A percentile compares a stretch with the other conserved stretches of the same genome.
Conservation (phyloP, 2,113 vertebrate genomes). For the Oreochromis niloticus region DNA sequence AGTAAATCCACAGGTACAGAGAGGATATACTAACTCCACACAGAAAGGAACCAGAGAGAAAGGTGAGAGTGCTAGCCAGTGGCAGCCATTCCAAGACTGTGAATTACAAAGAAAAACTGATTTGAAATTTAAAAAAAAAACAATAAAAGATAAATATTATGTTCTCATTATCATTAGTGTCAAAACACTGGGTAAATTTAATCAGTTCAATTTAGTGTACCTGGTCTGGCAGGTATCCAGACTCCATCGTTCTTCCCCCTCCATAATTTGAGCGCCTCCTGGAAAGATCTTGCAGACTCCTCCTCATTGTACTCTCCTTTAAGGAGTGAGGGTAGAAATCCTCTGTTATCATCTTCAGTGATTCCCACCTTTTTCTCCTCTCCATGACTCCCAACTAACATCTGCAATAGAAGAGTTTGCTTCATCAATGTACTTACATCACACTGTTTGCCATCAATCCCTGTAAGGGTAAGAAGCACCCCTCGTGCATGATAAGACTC, state of each 20-base stretch:
- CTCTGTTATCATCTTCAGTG: background rate
- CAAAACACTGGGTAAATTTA: background rate
- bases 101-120: background rate
- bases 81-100: background rate
- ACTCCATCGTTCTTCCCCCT: slow-evolving; percentile 59
- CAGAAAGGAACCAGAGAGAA: background rate
- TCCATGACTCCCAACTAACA: slow-evolving; percentile 52
- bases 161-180: background rate
- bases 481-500: background rate
- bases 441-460: too few species aligned
- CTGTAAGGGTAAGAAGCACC: background rate
- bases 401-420: slow-evolving; percentile 30
- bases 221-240: slow-evolving; percentile 50
- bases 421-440: background rate
- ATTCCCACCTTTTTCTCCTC: background rate
- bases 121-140: background rate
- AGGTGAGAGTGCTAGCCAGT: background rate
- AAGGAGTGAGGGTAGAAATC: slow-evolving; percentile 43
- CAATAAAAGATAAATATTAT: background rate
- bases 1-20: background rate
- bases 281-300: slow-evolving; percentile 76
- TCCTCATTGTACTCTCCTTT: slow-evolving; percentile 74
- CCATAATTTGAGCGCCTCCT: slow-evolving; percentile 78
- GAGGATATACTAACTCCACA: background rate
- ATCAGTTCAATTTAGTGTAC: slow-evolving; percentile 47